phyloP scores from a whole-genome alignment of 2,797 vertebrate species.

The Enteromius argenteus region DNA sequence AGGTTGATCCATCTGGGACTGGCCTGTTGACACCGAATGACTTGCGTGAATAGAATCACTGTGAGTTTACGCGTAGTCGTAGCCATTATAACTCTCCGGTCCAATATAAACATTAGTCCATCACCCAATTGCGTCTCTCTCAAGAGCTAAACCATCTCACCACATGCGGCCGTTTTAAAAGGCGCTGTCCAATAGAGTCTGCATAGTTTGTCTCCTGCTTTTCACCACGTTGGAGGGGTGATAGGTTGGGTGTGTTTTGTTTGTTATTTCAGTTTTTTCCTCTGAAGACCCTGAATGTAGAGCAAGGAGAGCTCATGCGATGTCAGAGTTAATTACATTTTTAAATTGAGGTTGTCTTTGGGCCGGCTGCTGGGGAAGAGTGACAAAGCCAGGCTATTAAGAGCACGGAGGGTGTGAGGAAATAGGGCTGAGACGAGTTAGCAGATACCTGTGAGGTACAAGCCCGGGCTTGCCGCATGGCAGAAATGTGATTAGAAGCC shows the following conservation, averaged over 20 bases:
- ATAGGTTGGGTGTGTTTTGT: conserved; percentile 52
- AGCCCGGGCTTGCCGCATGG: conserved; percentile 83
- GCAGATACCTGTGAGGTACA: conserved; percentile 86
- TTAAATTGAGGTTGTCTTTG: conserved; percentile 81
- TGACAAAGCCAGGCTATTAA: conserved; percentile 84
- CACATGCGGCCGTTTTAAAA: conserved; percentile 26
- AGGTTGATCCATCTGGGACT: conserved; percentile 76
- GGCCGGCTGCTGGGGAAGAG: conserved; percentile 78
- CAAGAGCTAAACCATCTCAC: conserved; percentile 47
- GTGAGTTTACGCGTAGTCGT: conserved; percentile 39
- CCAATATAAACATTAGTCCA: conserved; percentile 38
- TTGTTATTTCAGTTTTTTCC: conserved; percentile 65
- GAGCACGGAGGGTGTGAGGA: conserved; percentile 86
- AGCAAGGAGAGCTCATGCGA: conserved; percentile 62
- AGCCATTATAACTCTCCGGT: conserved; percentile 36
- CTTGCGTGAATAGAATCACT: conserved; percentile 74
- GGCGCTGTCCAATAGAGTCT: conserved; percentile 44
- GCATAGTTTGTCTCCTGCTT: conserved; percentile 54
- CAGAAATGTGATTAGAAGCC: conserved; percentile 80
- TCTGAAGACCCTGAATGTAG: conserved; percentile 67
- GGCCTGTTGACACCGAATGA: conserved; percentile 63
- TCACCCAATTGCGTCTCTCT: conserved; percentile 40
- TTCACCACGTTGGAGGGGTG: conserved; percentile 41
- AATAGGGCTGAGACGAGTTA: conserved; percentile 85
- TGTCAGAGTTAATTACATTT: conserved; percentile 84